phyloP scores from a whole-genome alignment of 2,113 vertebrate species.

The Amphilophus citrinellus region DNA sequence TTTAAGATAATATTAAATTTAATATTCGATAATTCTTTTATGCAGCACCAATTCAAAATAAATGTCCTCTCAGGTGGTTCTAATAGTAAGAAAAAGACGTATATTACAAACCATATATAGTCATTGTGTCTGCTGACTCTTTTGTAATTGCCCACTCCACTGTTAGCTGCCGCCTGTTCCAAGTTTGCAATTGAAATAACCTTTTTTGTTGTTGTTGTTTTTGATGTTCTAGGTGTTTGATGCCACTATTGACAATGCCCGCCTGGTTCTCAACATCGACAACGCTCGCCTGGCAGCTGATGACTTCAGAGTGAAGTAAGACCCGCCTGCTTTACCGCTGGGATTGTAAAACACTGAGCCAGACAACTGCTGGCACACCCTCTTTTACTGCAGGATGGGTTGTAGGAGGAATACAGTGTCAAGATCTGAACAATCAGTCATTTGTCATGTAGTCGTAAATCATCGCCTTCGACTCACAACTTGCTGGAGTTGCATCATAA shows the following conservation, averaged over 20 bases:
- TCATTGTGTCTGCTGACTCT: background rate
- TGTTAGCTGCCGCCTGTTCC: background rate
- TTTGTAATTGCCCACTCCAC: background rate
- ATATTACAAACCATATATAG: background rate
- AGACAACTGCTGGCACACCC: slow-evolving; percentile 49
- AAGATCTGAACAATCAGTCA: slow-evolving; percentile 19
- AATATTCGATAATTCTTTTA: background rate
- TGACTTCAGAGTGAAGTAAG: slow-evolving; percentile 86
- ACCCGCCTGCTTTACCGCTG: background rate
- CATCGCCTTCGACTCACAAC: slow-evolving; percentile 32
- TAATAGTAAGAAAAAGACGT: background rate
- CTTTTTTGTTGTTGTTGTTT: background rate
- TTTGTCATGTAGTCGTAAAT: slow-evolving; percentile 23
- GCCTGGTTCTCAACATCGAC: slow-evolving; percentile 83
- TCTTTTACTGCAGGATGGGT: slow-evolving; percentile 23
- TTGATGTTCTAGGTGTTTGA: slow-evolving; percentile 79
- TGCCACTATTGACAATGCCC: slow-evolving; percentile 80
- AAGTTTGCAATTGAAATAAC: background rate
- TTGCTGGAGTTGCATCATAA: background rate
- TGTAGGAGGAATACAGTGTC: slow-evolving; percentile 5
- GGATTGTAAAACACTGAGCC: slow-evolving; percentile 29
- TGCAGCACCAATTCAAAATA: background rate
- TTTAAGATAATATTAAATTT: background rate
- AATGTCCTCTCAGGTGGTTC: background rate
- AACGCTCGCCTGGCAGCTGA: slow-evolving; percentile 85